These are phyloP conservation scores for Drosophila chauvacae DNA, from an alignment of 1,140 invertebrate genomes.

Conservation along the genomic window DNA sequence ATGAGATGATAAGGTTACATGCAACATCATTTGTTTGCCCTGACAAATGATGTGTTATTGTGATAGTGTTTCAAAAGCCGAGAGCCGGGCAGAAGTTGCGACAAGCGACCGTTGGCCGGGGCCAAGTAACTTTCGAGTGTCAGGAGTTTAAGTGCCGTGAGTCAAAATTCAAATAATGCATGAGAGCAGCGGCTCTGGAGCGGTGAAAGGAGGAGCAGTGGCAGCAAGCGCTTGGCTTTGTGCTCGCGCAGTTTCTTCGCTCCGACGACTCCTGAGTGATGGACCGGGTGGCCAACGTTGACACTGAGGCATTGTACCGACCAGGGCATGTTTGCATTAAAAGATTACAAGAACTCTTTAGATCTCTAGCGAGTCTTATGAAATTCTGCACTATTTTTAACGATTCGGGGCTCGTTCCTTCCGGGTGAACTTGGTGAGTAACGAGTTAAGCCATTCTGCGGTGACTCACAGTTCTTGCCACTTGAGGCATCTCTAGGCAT, in stretches of 20 bases:
- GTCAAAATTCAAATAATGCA: constrained; percentile 76
- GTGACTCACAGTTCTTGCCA: constrained; percentile 31
- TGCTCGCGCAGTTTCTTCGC: constrained; percentile 4
- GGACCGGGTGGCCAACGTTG: constrained; percentile 1
- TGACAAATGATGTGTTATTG: constrained; percentile 82
- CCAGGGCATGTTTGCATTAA: constrained; percentile 8
- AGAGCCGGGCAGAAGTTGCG: not conserved
- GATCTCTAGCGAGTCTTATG: not conserved
- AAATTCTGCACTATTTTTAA: not conserved
- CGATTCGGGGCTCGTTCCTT: constrained; percentile 1
- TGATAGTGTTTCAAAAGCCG: constrained; percentile 66
- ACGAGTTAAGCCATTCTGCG: not conserved
- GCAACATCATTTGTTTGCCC: constrained; percentile 81
- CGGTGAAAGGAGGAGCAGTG: not conserved
- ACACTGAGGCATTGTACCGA: constrained; percentile 10
- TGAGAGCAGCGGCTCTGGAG: constrained; percentile 16
- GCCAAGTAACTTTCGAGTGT: constrained; percentile 71
- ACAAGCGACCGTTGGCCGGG: constrained; percentile 14
- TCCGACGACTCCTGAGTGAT: constrained; percentile 11
- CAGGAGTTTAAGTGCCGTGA: constrained; percentile 65
- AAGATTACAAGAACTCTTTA: not conserved
- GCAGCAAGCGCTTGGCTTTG: constrained; percentile 11
- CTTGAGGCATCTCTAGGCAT: constrained; percentile 26
- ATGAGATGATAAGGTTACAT: constrained; percentile 82
- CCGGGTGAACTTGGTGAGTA: constrained; percentile 10